Conservation (phyloP, 2,113 vertebrate species). For the Hipposideros armiger region DNA sequence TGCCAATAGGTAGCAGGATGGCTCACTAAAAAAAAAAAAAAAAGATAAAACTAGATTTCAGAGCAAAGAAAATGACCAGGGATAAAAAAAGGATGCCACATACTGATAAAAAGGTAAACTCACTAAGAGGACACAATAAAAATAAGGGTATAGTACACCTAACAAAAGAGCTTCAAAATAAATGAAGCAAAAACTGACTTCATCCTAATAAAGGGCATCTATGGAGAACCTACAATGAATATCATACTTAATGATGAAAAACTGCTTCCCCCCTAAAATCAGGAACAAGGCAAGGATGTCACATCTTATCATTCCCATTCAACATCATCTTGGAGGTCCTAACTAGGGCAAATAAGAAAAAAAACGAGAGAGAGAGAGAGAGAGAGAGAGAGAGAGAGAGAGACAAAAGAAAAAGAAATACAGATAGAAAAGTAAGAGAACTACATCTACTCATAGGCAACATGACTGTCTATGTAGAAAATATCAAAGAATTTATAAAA, state of each 20-base stretch:
- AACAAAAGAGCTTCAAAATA: neutral
- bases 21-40: too few relatives aligned
- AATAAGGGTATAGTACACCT: neutral
- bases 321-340: neutral
- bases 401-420: neutral
- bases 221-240: neutral
- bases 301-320: neutral
- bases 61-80: neutral
- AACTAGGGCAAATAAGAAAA: neutral
- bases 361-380: neutral
- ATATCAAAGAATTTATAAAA: neutral
- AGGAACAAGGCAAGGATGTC: neutral
- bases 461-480: neutral
- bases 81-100: neutral
- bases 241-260: neutral
- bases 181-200: neutral
- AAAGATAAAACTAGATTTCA: neutral
- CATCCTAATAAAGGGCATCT: neutral
- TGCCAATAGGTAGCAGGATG: too few relatives aligned
- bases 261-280: neutral
- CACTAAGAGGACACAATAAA: neutral
- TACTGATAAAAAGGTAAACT: neutral
- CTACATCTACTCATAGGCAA: neutral
- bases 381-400: too few relatives aligned
- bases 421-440: neutral